Conservation (phyloP, 2,797 vertebrate genomes). For the Oreochromis mossambicus region DNA sequence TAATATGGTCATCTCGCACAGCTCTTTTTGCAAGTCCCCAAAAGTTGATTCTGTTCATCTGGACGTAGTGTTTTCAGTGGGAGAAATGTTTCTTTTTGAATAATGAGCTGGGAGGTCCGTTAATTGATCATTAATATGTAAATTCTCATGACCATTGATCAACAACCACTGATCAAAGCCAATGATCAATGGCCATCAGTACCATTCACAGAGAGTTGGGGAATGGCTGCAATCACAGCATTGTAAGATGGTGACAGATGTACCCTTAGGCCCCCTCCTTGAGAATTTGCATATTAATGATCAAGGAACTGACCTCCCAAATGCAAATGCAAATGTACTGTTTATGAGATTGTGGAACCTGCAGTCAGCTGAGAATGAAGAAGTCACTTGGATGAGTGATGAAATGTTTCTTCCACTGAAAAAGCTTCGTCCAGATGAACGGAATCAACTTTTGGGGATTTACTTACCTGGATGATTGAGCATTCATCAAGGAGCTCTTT, state of each 20-base stretch:
- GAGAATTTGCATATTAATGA: neutral
- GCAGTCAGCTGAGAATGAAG: rapidly evolving
- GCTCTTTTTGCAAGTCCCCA: neutral
- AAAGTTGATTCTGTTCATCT: neutral
- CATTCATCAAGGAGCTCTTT: neutral
- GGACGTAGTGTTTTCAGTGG: neutral
- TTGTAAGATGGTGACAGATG: rapidly evolving
- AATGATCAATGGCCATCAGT: neutral
- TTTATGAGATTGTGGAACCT: neutral
- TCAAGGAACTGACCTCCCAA: neutral
- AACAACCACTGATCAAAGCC: neutral
- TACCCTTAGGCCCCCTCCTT: neutral
- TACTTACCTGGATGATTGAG: neutral
- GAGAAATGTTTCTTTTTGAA: rapidly evolving
- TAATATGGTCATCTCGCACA: neutral
- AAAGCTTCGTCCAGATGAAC: neutral
- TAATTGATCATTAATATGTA: neutral
- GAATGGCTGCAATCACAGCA: neutral
- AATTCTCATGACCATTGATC: neutral
- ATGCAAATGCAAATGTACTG: neutral
- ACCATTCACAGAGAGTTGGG: neutral
- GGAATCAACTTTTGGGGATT: neutral
- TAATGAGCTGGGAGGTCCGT: neutral
- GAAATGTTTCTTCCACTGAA: rapidly evolving
- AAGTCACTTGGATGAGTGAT: rapidly evolving